These are phyloP conservation scores for Phrynosoma platyrhinos DNA, from an alignment of 2,113 vertebrate genomes.

Conservation along the genomic window DNA sequence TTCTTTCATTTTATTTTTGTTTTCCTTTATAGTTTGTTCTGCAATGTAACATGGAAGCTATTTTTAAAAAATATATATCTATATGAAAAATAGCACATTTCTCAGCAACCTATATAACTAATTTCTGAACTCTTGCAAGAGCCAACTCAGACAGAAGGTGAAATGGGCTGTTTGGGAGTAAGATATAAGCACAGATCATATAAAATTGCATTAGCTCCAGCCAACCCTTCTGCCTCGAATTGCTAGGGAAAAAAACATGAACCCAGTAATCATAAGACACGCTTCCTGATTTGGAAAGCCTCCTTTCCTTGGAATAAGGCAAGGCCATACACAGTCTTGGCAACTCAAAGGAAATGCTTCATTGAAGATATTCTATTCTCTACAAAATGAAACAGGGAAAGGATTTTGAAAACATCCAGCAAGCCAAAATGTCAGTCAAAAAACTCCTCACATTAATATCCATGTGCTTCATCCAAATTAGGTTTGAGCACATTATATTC, in stretches of 20 bases:
- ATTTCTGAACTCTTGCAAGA: not conserved
- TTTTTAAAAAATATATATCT: not conserved
- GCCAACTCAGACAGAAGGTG: not conserved
- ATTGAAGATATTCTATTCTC: not conserved
- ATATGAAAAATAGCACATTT: not conserved
- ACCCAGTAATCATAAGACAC: not conserved
- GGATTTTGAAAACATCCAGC: not conserved
- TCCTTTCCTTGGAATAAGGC: conserved; percentile 7
- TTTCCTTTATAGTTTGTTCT: not conserved
- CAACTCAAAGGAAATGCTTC: not conserved
- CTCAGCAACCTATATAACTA: not conserved
- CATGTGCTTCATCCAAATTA: conserved; percentile 14
- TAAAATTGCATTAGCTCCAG: not conserved
- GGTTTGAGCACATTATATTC: not conserved
- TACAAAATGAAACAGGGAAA: conserved; percentile 18
- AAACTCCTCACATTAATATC: not conserved
- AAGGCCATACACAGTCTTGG: fast-evolving
- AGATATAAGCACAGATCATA: not conserved
- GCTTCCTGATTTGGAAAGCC: conserved; percentile 28
- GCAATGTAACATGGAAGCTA: not conserved
- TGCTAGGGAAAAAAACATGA: not conserved
- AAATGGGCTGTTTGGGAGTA: not conserved
- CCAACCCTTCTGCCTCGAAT: not conserved
- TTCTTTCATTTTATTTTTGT: not conserved
- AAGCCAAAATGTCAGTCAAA: conserved; percentile 8